Conservation (phyloP, 1,140 invertebrate genomes). For the Idris sp. region DNA sequence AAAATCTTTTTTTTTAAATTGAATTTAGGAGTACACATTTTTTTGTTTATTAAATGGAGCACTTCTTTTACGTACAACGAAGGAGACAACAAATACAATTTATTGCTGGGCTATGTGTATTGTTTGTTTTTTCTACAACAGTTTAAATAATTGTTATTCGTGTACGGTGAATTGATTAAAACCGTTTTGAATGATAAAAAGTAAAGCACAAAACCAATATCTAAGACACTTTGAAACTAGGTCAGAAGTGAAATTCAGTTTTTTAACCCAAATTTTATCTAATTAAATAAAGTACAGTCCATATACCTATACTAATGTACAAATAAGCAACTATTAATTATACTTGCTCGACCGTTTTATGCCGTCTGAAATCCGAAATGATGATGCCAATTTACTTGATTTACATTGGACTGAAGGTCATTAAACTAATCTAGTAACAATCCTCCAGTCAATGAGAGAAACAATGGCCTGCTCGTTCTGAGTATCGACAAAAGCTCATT, state of each 20-base stretch:
- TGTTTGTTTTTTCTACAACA: too few relatives aligned
- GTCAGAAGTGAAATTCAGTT: conserved; percentile 13
- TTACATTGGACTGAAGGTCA: conserved; percentile 46
- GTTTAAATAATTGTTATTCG: too few relatives aligned
- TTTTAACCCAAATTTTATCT: conserved; percentile 16
- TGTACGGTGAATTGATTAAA: too few relatives aligned
- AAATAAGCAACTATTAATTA: conserved; percentile 50
- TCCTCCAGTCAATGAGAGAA: conserved; percentile 55
- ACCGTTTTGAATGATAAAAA: not conserved
- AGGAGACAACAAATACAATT: too few relatives aligned
- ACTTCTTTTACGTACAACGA: too few relatives aligned
- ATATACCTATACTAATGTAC: conserved; percentile 24
- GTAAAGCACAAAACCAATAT: too few relatives aligned
- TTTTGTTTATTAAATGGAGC: too few relatives aligned
- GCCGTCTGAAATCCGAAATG: conserved; percentile 49
- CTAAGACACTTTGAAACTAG: conserved; percentile 15
- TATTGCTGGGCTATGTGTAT: too few relatives aligned
- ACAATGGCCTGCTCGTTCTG: conserved; percentile 45
- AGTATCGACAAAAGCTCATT: conserved; percentile 51
- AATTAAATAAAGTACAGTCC: conserved; percentile 38
- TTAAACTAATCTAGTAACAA: conserved; percentile 57
- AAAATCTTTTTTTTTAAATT: too few relatives aligned
- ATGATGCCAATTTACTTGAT: conserved; percentile 54
- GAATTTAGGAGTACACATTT: too few relatives aligned
- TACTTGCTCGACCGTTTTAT: conserved; percentile 22